Evolutionary conservation across 2,888 invertebrate species (phyloP), one percentile per base, ranked within the genome.

Genomic region (Rutpela maculata): DNA sequence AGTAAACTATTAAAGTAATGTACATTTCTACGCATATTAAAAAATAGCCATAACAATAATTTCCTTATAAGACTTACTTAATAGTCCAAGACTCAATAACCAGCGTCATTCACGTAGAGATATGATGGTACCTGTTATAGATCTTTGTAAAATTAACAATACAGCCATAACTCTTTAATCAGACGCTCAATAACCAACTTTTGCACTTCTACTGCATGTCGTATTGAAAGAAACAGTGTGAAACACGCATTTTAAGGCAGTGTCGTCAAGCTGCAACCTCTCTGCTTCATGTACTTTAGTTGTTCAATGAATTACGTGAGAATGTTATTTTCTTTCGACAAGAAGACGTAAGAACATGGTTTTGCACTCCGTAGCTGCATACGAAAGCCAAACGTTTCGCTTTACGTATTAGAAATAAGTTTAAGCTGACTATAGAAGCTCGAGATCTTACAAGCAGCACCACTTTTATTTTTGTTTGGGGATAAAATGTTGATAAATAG

Each of bases 231-330:
- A 19, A 35, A 19, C 35, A 11, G 43, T 38, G 70, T 38, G 60
- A 70, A 69, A 50, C 60, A 60, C 43, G n/a, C 60, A 70, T 59
- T 59, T 70, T 19, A 38, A 70, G n/a, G 43, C 22, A 43, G 43
- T 60, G 43, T 62, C 43, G 57, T 22, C n/a, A 17, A 43, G 19
- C 55, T 22, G 31, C 31, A 35, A 63, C 63, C 55, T 17, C 19
- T 26, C 19, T 26, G 18, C 63, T 11, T 59, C 59, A 19, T 70
- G 69, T 72, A 63, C 50, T 31, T 63, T 57, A 38, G 60, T 19
- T 72, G n/a, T 17, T 55, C 62, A 63, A 55, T 72, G 71, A 72
- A 55, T 63, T 72, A 72, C 72, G 59, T 72, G 72, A 59, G 63
- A 72, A 63, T 72, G 72, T 72, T 35, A 50, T 26, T 35, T 63